Base-by-base conservation (phyloP, 2,888 invertebrate species). In the Hirtodrosophila alboralis region DNA sequence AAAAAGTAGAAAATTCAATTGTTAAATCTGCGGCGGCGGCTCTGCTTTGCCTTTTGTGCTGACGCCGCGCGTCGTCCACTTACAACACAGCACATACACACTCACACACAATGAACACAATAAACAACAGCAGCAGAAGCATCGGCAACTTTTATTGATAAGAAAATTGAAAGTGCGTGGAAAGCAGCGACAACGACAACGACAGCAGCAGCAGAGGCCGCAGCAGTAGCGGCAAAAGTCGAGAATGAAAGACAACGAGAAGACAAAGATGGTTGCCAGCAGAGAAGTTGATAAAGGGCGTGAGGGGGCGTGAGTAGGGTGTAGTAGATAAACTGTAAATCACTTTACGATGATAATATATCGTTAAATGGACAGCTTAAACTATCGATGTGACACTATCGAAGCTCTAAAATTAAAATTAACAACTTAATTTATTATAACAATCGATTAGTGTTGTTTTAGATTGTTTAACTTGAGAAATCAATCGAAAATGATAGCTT, bases 1-100 rank as follows among this genome's bases (percentile, higher is more conserved):
- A 70, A 62, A n/a, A 77, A 80, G 76, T 79, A 70, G 79, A 78
- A 81, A 78, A 74, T 76, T 79, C 83, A 78, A 78, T 78, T 78
- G 83, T 76, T 70, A 33, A 27, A 54, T 37, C 56, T 61, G 72
- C 45, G 45, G 31, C 56, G 58, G 72, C 45, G 45, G 31, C 53
- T 40, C 33, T 43, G 67, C 54, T 56, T n/a, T n/a, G n/a, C n/a
- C n/a, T n/a, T 60, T 81, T 78, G 73, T 65, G 47, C 44, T 45
- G 54, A 47, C 40, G 44, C 59, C 67, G 72, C 63, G 63, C 77
- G 44, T 61, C 67, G 72, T 61, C 66, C 77, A 81, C 79, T 78
- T 81, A 75, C 81, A 81, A 47, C 45, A n/a, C n/a, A n/a, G n/a
- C n/a, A n/a, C n/a, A n/a, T n/a, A n/a, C n/a, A n/a, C n/a, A n/a